phyloP scores from a whole-genome alignment of 92 coral and sea anemone genomes.

The Plumapathes pennacea region DNA sequence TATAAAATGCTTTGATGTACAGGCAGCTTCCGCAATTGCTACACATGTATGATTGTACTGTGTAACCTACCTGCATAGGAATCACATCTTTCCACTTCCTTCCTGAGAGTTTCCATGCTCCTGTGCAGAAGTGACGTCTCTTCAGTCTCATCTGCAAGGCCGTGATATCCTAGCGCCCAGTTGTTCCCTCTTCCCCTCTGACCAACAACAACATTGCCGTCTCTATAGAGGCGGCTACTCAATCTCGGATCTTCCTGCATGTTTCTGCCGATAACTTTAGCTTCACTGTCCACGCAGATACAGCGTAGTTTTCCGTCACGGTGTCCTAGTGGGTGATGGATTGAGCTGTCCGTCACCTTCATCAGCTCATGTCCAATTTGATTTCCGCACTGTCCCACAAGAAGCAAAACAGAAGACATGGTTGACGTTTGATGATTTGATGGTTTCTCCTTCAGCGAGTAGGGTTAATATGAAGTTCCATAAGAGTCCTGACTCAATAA shows the following conservation, averaged over 20 bases:
- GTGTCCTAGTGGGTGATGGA: constrained; percentile 73
- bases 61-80: constrained; percentile 64
- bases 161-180: constrained; percentile 85
- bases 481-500: too few species aligned
- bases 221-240: constrained; percentile 49
- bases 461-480: too few species aligned
- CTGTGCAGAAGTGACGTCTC: constrained; percentile 63
- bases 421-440: background rate
- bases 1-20: too few species aligned
- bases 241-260: constrained; percentile 48
- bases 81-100: constrained; percentile 85
- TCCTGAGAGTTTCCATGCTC: constrained; percentile 66
- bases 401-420: constrained; percentile 75
- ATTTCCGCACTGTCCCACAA: constrained; percentile 89
- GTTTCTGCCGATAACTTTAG: constrained; percentile 62
- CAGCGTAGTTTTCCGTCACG: constrained; percentile 83
- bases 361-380: constrained; percentile 86
- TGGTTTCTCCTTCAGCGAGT: too few species aligned
- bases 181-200: constrained; percentile 83
- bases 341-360: constrained; percentile 59
- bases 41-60: too few species aligned
- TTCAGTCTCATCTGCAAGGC: constrained; percentile 49
- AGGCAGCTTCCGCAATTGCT: too few species aligned
- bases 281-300: constrained; percentile 86
- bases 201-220: constrained; percentile 60